Percentiles rank a stretch among this genome's conserved stretches.
Evolutionary conservation across 1,140 invertebrate species (phyloP).

Genomic region (Cydia amplana): DNA sequence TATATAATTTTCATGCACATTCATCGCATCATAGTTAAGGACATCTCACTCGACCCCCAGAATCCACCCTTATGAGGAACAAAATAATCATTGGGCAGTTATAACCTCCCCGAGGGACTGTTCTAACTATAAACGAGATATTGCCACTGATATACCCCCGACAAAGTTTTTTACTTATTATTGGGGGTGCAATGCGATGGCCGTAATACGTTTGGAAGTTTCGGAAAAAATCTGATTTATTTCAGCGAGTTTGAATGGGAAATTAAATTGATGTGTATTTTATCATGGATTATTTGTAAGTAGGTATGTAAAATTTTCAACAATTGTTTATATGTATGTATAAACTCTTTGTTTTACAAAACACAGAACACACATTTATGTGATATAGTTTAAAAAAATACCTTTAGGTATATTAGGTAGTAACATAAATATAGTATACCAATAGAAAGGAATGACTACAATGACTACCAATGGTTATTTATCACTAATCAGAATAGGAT

Average conservation of each 20-base stretch:
- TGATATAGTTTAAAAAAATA: too few species aligned
- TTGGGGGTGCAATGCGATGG: conserved; percentile 35
- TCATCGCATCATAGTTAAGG: background rate
- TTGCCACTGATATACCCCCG: conserved; percentile 50
- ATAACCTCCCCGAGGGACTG: conserved; percentile 64
- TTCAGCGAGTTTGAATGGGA: background rate
- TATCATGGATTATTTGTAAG: background rate
- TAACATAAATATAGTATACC: too few species aligned
- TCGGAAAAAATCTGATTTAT: conserved; percentile 19
- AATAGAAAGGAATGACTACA: too few species aligned
- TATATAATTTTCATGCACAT: background rate
- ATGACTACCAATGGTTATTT: too few species aligned
- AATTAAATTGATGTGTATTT: conserved; percentile 11
- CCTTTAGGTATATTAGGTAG: too few species aligned
- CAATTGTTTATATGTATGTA: too few species aligned
- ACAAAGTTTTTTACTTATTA: conserved; percentile 61
- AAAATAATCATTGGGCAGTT: conserved; percentile 75
- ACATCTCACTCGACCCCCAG: conserved; percentile 33
- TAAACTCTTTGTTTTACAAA: too few species aligned
- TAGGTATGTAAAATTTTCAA: background rate
- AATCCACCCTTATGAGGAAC: conserved; percentile 49
- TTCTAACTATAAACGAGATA: conserved; percentile 70
- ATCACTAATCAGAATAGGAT: too few species aligned
- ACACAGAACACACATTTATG: too few species aligned
- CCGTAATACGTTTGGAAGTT: conserved; percentile 21